These are phyloP conservation scores for Thamnophis sirtalis DNA, from an alignment of 2,113 vertebrate genomes.

Conservation along the genomic window DNA sequence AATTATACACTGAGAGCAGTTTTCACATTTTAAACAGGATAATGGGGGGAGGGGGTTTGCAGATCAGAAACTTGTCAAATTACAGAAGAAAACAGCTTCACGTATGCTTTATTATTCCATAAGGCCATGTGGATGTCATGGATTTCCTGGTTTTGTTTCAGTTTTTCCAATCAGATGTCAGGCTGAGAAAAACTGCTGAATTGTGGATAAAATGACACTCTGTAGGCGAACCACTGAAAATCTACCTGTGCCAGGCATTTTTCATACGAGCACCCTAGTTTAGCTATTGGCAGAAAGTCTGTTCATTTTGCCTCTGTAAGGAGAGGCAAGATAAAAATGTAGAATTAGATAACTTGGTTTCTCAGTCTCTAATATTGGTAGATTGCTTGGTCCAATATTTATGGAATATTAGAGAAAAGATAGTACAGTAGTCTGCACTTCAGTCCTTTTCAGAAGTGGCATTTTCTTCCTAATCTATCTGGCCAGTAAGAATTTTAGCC, in stretches of 20 bases:
- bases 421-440: constrained; percentile 14
- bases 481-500: neutral
- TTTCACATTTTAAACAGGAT: neutral
- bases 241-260: neutral
- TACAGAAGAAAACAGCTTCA: neutral
- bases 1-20: neutral
- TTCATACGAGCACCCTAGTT: constrained; percentile 12
- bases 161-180: constrained; percentile 52
- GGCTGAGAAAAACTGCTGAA: neutral
- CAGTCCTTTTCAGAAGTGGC: constrained; percentile 28
- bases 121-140: constrained; percentile 16
- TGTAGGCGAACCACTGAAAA: neutral
- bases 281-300: constrained; percentile 46
- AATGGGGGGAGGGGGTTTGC: neutral
- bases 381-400: constrained; percentile 49
- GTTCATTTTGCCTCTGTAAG: constrained; percentile 41
- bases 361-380: constrained; percentile 55
- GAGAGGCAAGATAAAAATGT: constrained; percentile 57
- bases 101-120: constrained; percentile 12
- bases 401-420: constrained; percentile 14
- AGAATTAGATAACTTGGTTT: constrained; percentile 49
- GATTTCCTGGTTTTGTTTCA: constrained; percentile 56
- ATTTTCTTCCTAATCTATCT: constrained; percentile 21
- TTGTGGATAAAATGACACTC: neutral
- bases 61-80: neutral